A percentile compares a stretch with the other conserved stretches of the same genome.
Conservation (phyloP, 2,797 vertebrate genomes). For the Harpagifer antarcticus region DNA sequence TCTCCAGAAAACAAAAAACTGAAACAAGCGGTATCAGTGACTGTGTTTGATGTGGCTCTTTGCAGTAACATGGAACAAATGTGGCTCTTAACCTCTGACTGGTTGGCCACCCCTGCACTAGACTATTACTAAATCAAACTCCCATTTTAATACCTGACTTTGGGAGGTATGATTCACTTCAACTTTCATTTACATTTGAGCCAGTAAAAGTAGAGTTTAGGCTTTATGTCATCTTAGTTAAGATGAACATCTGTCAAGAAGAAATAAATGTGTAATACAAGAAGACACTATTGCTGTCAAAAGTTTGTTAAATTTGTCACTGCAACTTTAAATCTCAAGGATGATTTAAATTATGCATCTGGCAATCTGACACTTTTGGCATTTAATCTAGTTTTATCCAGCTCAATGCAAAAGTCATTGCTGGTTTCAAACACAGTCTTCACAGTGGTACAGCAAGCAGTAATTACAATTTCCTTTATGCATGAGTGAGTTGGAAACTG, state of each 20-base stretch:
- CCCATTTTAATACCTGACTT: conserved; percentile 22
- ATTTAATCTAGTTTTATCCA: background rate
- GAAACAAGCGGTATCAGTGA: no score
- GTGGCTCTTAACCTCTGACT: no score
- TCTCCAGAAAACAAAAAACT: no score
- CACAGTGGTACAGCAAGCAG: no score
- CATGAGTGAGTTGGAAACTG: no score
- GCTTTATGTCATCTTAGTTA: background rate
- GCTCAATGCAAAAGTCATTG: background rate
- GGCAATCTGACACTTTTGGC: background rate
- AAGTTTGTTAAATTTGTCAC: background rate
- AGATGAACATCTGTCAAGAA: background rate
- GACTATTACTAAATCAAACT: conserved; percentile 22
- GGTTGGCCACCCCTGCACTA: no score
- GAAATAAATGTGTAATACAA: background rate
- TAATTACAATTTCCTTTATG: no score
- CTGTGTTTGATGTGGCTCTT: no score
- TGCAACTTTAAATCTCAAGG: background rate
- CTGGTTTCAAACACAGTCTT: conserved; percentile 1
- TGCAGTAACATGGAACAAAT: no score
- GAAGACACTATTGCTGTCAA: background rate
- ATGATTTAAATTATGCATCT: background rate
- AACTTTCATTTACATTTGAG: conserved; percentile 9
- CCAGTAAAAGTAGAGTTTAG: background rate
- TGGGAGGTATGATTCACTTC: conserved; percentile 14